Evolutionary conservation across 2,888 invertebrate genomes (phyloP), one percentile per base, ranked within the genome.

Genomic region (Abrostola triplasia): DNA sequence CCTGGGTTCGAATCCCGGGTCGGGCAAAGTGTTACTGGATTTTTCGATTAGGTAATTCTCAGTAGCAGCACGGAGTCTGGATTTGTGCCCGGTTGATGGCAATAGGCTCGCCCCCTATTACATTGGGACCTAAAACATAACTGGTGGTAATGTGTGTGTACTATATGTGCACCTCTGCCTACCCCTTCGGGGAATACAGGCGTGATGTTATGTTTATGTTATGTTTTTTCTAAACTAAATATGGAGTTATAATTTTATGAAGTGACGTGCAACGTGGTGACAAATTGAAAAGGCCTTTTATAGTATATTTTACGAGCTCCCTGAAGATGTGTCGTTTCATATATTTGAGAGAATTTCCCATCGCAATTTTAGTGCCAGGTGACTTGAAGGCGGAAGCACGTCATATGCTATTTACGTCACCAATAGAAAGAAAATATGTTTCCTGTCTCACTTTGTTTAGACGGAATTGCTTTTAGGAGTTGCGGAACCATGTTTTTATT

Each of bases 211-310:
- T n/a, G n/a, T n/a, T 13, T 44, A n/a, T 44, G 13, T 5, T 41
- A 11, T 44, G 5, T 44, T 44, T 44, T n/a, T n/a, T n/a, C n/a
- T n/a, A n/a, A n/a, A n/a, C 44, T 44, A 52, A 54, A 61, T 56
- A 64, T 65, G 62, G 53, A 60, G 72, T 68, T 67, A 73, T 67
- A 70, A 70, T 74, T 68, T 68, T 56, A 67, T 52, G 40, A 67
- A 82, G 68, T 72, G 64, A 69, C 62, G 59, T 50, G 54, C 35
- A 63, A 44, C 42, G 36, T 80, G 81, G 84, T 88, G 88, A 87
- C 88, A 88, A 89, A 91, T 91, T 90, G 91, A 90, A 90, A 88
- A 87, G 83, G 82, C 80, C 73, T 83, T 87, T 90, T 91, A 91
- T 87, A 85, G 86, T 86, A 81, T 82, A 85, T 88, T 91, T 90